Conservation (phyloP, 2,113 vertebrate species). For the Gracilinanus agilis region DNA sequence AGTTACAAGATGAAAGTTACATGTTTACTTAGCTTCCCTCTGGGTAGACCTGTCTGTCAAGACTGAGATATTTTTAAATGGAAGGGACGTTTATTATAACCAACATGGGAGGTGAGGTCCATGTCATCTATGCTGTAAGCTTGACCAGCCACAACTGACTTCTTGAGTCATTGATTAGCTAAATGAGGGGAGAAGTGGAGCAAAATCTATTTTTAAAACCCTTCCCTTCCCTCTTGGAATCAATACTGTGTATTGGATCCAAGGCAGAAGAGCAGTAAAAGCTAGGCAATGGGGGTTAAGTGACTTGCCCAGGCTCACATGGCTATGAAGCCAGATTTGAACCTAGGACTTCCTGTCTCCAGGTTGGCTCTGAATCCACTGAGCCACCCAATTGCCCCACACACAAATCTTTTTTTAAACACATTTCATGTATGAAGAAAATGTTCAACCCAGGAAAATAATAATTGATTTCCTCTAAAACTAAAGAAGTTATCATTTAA, state of each 20-base stretch:
- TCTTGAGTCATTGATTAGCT: conserved; percentile 42
- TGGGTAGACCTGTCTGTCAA: conserved; percentile 41
- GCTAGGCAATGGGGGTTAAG: too few relatives aligned
- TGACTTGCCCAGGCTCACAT: too few relatives aligned
- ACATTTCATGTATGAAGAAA: neutral
- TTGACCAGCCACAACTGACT: neutral
- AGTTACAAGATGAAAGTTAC: conserved; percentile 42
- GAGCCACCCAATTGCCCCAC: too few relatives aligned
- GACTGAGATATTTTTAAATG: conserved; percentile 60
- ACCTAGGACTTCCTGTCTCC: too few relatives aligned
- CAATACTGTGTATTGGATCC: too few relatives aligned
- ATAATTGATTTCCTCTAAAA: conserved; percentile 53
- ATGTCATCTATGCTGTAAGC: neutral
- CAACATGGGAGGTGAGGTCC: neutral
- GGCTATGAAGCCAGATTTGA: too few relatives aligned
- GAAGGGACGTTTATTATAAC: conserved; percentile 63
- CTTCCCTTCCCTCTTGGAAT: too few relatives aligned
- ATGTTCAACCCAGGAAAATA: conserved; percentile 45
- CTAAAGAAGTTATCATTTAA: conserved; percentile 60
- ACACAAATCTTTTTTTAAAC: conserved; percentile 37
- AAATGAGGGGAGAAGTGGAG: neutral
- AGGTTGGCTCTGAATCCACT: too few relatives aligned
- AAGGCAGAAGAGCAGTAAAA: too few relatives aligned
- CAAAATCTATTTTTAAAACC: neutral
- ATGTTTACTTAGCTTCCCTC: conserved; percentile 55